Base-by-base conservation (phyloP, 1,140 invertebrate species). In the Epicauta chinensis region DNA sequence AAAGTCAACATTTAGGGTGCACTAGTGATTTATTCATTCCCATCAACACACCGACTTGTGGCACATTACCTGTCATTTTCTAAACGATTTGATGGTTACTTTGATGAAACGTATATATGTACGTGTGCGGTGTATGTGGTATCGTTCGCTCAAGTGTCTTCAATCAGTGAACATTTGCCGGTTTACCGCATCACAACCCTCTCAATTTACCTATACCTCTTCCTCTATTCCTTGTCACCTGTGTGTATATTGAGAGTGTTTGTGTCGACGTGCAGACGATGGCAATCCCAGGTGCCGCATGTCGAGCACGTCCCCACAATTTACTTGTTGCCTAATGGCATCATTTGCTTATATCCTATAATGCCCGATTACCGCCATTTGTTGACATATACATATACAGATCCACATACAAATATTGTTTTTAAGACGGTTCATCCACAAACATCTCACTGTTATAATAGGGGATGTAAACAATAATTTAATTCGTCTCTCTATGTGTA, bases 321-420 rank as follows among this genome's bases (percentile, higher is more conserved):
- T 54, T 54, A 45, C 52, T 54, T 54, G 45, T 54, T 54, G 52
- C 45, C 52, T 54, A 54, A 54, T 54, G 35, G 52, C 45, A 47
- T 47, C 34, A 47, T 37, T 47, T 47, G 45, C 45, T 37, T 47
- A 47, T 47, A 47, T 38, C 35, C 45, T 35, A 35, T 47, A 16
- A 47, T 47, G 45, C 34, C 45, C 45, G 29, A 47, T 47, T 47
- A 37, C 14, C n/a, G 1, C 23, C 49, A 48, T 34, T 47, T 43
- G 44, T 14, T 16, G 36, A 15, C 13, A 15, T 16, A 15, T 13
- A 38, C 13, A 15, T 9, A 38, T 38, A 15, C 16, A 38, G 13
- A 9, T 14, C 9, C 36, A 6, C 14, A 12, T 38, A 14, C 13
- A 9, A 15, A 16, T 38, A 15, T 38, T 15, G 13, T 9, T 14